Percentiles rank a stretch among this genome's conserved stretches.
Evolutionary conservation across 2,797 vertebrate species (phyloP).

Genomic region (Mormyrops boulengeri): DNA sequence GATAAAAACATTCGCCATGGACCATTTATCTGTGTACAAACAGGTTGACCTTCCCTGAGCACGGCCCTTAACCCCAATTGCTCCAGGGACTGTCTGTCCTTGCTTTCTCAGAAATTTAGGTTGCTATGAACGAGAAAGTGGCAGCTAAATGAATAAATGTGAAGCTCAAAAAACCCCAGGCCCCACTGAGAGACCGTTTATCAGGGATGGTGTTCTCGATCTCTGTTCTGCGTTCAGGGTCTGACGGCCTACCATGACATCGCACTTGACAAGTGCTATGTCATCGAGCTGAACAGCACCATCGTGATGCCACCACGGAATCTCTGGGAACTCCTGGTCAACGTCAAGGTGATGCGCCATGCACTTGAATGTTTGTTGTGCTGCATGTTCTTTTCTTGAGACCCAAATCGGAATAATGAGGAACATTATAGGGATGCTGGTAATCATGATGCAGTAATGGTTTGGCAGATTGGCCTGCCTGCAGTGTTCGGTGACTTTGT

Average conservation of each 20-base stretch:
- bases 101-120: background rate
- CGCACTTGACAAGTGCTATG: conserved; percentile 86
- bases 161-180: background rate
- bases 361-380: background rate
- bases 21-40: background rate
- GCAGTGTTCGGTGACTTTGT: background rate
- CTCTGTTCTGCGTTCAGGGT: conserved; percentile 56
- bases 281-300: conserved; percentile 86
- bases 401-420: background rate
- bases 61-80: background rate
- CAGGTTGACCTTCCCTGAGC: background rate
- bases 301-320: conserved; percentile 87
- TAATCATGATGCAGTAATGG: background rate
- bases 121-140: background rate
- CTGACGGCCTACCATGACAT: conserved; percentile 90
- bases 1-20: background rate
- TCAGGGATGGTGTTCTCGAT: background rate
- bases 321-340: conserved; percentile 88
- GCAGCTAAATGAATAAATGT: background rate
- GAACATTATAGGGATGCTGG: background rate
- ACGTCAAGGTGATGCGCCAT: conserved; percentile 68
- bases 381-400: background rate
- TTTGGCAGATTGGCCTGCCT: background rate
- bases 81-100: background rate
- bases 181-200: background rate